Percentiles rank a stretch among this genome's conserved stretches.
phyloP scores from a whole-genome alignment of 2,113 vertebrate species.

The Corythaixoides concolor region DNA sequence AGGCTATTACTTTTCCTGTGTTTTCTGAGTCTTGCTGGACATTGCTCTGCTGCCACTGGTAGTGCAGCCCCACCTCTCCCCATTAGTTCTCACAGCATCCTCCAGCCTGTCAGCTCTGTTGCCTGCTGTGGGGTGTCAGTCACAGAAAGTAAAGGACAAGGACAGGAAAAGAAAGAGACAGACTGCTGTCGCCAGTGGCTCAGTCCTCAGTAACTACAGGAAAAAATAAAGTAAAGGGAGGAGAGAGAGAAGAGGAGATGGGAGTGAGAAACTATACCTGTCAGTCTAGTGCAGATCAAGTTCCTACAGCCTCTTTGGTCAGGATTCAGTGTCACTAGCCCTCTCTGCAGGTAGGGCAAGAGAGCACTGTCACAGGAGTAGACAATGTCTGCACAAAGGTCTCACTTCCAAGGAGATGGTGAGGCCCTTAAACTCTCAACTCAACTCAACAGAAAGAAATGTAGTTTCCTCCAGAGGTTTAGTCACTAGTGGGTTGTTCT shows the following conservation, averaged over 20 bases:
- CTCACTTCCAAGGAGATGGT: background rate
- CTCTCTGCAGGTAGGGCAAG: background rate
- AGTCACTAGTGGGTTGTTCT: background rate
- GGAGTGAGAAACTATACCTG: background rate
- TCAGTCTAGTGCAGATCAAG: background rate
- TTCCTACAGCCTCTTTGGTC: background rate
- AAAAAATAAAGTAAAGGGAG: background rate
- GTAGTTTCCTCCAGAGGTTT: background rate
- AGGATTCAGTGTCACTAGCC: background rate
- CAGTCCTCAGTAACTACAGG: background rate
- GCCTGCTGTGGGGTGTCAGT: background rate
- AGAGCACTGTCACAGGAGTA: background rate
- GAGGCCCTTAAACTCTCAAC: background rate
- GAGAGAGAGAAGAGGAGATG: background rate
- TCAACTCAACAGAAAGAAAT: background rate
- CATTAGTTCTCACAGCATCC: background rate
- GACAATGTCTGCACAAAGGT: background rate
- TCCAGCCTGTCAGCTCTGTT: background rate
- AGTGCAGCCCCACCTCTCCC: background rate
- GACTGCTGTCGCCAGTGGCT: background rate
- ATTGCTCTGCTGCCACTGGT: background rate
- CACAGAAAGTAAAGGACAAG: background rate
- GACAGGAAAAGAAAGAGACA: background rate
- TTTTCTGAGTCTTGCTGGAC: background rate
- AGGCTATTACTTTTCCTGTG: background rate